A percentile compares a stretch with the other conserved stretches of the same genome.
Evolutionary conservation across 2,797 vertebrate genomes (phyloP).

Genomic region (Onychomys arenicola): DNA sequence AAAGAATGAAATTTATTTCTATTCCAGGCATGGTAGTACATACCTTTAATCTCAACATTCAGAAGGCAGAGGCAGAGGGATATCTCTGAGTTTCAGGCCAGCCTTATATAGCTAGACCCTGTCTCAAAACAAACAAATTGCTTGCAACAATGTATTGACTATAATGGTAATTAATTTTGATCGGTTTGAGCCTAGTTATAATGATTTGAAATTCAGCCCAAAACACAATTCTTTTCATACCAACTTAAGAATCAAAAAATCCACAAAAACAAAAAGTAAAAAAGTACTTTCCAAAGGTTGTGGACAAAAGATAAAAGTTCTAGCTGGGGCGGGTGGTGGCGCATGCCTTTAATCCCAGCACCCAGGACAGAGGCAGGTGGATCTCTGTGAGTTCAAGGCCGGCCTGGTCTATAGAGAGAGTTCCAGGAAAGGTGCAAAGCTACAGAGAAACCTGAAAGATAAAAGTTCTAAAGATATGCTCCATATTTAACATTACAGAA

Average conservation of each 20-base stretch:
- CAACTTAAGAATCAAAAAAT: not conserved
- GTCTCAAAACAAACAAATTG: not conserved
- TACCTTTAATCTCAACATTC: not conserved
- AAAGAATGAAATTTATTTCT: not conserved
- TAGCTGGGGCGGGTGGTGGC: too few species aligned
- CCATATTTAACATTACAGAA: not conserved
- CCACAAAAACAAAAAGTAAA: not conserved
- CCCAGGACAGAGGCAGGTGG: too few species aligned
- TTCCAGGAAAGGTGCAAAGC: too few species aligned
- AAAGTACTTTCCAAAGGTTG: not conserved
- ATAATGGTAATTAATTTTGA: not conserved
- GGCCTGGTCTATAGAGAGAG: too few species aligned
- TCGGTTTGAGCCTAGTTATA: not conserved
- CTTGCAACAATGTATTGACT: not conserved
- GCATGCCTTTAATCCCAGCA: too few species aligned
- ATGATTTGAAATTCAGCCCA: not conserved
- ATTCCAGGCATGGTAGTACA: not conserved
- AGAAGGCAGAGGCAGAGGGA: not conserved
- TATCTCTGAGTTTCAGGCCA: not conserved
- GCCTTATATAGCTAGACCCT: not conserved
- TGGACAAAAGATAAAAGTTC: not conserved
- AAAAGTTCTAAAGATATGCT: not conserved
- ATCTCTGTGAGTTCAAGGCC: too few species aligned
- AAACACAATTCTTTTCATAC: not conserved
- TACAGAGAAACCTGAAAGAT: too few species aligned